Base-by-base conservation (phyloP, 2,888 invertebrate species). In the Cheilosia grossa region DNA sequence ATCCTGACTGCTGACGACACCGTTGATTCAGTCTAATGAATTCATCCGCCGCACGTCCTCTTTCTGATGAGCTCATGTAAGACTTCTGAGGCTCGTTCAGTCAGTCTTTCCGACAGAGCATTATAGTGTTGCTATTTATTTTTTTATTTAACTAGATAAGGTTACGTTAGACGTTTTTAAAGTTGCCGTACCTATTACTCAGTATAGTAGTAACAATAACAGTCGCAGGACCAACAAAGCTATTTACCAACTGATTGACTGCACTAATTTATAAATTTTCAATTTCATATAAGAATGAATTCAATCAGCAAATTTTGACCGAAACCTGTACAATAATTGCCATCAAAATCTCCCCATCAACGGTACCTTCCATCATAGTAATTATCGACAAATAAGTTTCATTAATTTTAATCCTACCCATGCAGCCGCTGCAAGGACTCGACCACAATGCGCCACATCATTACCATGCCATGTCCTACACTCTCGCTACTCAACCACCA, bases 211-310 rank as follows among this genome's bases (percentile, higher is more conserved):
- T 37, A 37, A 37, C 13, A 10, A 37, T 13, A 37, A 10, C 4
- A 3, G 13, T 1, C 33, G 1, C 37, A 10, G 33, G 10, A 33
- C 33, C 27, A 33, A 33, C 10, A 13, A 37, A 37, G 4, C 10
- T 37, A 51, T 78, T 59, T 72, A 30, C 53, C 56, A 56, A 54
- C 54, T 40, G 37, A 73, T 64, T 74, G 64, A 79, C 30, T 67
- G 63, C 27, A 13, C 56, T 56, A 78, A 82, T 78, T 73, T 74
- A 37, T 24, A 79, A 79, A 83, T 64, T 37, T 37, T 74, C 51
- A 80, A 80, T 83, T 83, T 83, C 80, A 80, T 80, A 83, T 74
- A 74, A 80, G 70, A 85, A 74, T 69, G 69, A 83, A 79, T 74
- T 74, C 79, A 83, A 83, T 79, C 82, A 83, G 54, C 73, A 40